These are phyloP conservation scores for Proisotoma minuta DNA, from an alignment of 2,888 invertebrate genomes.

Conservation along the genomic window DNA sequence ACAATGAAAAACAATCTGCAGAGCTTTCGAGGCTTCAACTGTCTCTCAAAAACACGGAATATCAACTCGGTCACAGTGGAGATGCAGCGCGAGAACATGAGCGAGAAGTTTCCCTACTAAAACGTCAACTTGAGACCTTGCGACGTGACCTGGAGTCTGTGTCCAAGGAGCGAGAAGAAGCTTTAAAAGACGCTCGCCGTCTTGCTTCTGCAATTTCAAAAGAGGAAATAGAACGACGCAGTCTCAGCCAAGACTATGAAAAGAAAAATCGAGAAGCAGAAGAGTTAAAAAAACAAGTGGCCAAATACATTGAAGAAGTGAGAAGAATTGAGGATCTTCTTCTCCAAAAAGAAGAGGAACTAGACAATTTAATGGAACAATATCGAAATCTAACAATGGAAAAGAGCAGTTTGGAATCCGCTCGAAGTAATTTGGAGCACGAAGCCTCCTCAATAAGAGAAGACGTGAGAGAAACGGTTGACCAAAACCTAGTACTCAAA, in stretches of 20 bases:
- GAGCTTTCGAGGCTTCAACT: slow-evolving; percentile 34
- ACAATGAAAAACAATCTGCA: slow-evolving; percentile 24
- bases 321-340: slow-evolving; percentile 43
- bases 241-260: slow-evolving; percentile 37
- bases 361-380: slow-evolving; percentile 39
- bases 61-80: slow-evolving; percentile 40
- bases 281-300: slow-evolving; percentile 39
- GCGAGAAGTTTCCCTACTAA: slow-evolving; percentile 32
- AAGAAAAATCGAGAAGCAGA: slow-evolving; percentile 35
- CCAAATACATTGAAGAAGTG: slow-evolving; percentile 46
- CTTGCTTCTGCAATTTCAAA: slow-evolving; percentile 27
- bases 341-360: slow-evolving; percentile 44
- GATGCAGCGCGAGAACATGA: slow-evolving; percentile 37
- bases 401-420: slow-evolving; percentile 36
- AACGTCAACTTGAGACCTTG: slow-evolving; percentile 31
- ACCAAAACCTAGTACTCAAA: slow-evolving; percentile 29
- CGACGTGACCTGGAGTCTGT: slow-evolving; percentile 36
- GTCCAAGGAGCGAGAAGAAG: slow-evolving; percentile 37
- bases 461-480: slow-evolving; percentile 37
- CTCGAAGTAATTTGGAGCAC: slow-evolving; percentile 34
- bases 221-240: slow-evolving; percentile 31
- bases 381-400: slow-evolving; percentile 36
- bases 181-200: slow-evolving; percentile 31
- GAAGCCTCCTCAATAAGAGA: slow-evolving; percentile 32
- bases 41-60: slow-evolving; percentile 37